Percentiles rank a stretch among this genome's conserved stretches.
phyloP scores from a whole-genome alignment of 2,797 vertebrate genomes.

The Platyrinchus mystaceus region DNA sequence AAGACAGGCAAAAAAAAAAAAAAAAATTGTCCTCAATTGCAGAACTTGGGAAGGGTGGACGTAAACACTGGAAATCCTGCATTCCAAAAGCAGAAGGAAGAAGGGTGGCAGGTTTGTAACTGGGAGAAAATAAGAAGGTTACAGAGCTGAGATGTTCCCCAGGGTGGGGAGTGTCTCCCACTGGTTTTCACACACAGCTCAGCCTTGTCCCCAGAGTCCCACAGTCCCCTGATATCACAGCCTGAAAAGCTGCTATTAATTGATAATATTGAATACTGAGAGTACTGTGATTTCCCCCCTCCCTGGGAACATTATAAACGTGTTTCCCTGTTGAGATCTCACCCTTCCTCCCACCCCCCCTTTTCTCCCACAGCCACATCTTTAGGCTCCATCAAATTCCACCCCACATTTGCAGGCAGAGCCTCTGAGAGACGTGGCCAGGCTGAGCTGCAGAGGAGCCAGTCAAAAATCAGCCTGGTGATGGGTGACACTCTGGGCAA shows the following conservation, averaged over 20 bases:
- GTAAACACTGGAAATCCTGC: conserved; percentile 5
- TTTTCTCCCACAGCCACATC: neutral
- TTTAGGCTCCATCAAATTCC: neutral
- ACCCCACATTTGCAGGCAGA: neutral
- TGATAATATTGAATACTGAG: neutral
- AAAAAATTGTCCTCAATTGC: neutral
- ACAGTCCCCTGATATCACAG: neutral
- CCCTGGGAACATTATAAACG: fast-evolving
- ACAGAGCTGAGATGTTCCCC: neutral
- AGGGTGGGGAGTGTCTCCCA: fast-evolving
- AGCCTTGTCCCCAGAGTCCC: neutral
- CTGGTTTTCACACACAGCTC: fast-evolving
- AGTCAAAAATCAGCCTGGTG: neutral
- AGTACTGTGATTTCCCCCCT: neutral
- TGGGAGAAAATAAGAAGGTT: neutral
- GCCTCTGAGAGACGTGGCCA: neutral
- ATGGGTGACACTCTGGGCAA: neutral
- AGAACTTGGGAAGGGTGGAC: neutral
- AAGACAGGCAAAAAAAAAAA: neutral
- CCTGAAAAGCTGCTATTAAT: neutral
- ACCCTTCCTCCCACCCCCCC: too few species aligned
- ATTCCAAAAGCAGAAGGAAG: neutral
- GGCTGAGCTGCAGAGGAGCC: neutral
- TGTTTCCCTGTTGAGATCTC: neutral
- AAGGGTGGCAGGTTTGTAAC: neutral